phyloP scores from a whole-genome alignment of 1,140 invertebrate genomes.

The Sycophila sp. region DNA sequence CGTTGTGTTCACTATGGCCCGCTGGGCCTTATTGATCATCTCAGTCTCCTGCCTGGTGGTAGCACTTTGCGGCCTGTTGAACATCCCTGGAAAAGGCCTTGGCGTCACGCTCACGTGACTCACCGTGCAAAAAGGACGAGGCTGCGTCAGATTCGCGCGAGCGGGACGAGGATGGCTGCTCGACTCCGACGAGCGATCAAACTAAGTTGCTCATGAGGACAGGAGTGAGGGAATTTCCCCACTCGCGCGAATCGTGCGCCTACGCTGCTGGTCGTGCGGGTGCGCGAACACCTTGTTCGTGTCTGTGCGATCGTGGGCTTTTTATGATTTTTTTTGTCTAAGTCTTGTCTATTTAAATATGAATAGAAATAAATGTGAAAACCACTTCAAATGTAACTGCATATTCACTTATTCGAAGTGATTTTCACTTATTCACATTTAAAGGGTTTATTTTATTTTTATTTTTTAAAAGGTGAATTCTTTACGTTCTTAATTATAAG shows the following conservation, averaged over 20 bases:
- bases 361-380: too few species aligned
- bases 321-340: too few species aligned
- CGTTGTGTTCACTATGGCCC: slow-evolving; percentile 68
- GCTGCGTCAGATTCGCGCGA: not conserved
- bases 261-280: not conserved
- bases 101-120: not conserved
- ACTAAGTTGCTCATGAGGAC: too few species aligned
- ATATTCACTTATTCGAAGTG: too few species aligned
- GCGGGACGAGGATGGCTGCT: not conserved
- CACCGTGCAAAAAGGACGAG: not conserved
- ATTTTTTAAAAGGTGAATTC: too few species aligned
- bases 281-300: not conserved
- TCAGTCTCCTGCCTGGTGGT: slow-evolving; percentile 81
- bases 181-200: too few species aligned
- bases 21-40: slow-evolving; percentile 80
- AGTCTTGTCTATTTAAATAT: too few species aligned
- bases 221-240: not conserved
- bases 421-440: too few species aligned
- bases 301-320: not conserved
- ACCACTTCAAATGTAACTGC: too few species aligned
- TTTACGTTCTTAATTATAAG: too few species aligned
- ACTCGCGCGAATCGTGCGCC: not conserved
- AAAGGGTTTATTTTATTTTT: too few species aligned
- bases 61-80: slow-evolving; percentile 79
- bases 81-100: slow-evolving; percentile 62